These are phyloP conservation scores for Bovichtus variegatus DNA, from an alignment of 2,797 vertebrate species.

Conservation along the genomic window DNA sequence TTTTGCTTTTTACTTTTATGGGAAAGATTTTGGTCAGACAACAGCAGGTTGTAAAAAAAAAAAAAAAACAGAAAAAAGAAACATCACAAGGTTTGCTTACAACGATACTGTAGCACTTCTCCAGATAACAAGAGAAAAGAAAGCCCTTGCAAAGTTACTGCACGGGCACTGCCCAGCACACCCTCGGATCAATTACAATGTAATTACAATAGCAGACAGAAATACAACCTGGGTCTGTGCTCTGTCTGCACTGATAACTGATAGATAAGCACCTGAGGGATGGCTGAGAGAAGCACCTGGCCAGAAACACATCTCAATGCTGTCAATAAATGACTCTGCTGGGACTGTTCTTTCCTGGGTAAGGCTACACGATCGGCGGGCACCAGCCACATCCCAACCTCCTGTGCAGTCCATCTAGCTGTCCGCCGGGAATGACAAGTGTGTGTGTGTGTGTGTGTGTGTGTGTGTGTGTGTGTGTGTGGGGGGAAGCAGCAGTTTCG, in stretches of 20 bases:
- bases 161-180: conserved; percentile 56
- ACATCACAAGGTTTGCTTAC: conserved; percentile 28
- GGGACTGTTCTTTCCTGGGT: conserved; percentile 69
- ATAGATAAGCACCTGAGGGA: conserved; percentile 83
- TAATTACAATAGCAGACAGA: conserved; percentile 84
- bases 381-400: conserved; percentile 63
- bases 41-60: conserved; percentile 25
- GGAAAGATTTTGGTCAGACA: conserved; percentile 6
- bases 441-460: not conserved
- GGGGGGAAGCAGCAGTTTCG: conserved; percentile 20
- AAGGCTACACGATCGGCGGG: conserved; percentile 63
- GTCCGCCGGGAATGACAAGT: conserved; percentile 56
- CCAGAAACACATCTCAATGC: conserved; percentile 73
- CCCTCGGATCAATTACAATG: conserved; percentile 82
- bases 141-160: conserved; percentile 65
- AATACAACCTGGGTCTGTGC: conserved; percentile 77
- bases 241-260: conserved; percentile 79
- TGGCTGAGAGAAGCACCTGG: conserved; percentile 77
- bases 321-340: conserved; percentile 77
- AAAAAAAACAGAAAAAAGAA: too few species aligned
- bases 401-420: conserved; percentile 64
- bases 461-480: too few species aligned
- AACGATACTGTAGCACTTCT: conserved; percentile 37
- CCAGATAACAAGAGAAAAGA: conserved; percentile 59
- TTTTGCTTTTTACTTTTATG: not conserved